Evolutionary conservation across 2,797 vertebrate genomes (phyloP).

Genomic region (Babyrousa celebensis): DNA sequence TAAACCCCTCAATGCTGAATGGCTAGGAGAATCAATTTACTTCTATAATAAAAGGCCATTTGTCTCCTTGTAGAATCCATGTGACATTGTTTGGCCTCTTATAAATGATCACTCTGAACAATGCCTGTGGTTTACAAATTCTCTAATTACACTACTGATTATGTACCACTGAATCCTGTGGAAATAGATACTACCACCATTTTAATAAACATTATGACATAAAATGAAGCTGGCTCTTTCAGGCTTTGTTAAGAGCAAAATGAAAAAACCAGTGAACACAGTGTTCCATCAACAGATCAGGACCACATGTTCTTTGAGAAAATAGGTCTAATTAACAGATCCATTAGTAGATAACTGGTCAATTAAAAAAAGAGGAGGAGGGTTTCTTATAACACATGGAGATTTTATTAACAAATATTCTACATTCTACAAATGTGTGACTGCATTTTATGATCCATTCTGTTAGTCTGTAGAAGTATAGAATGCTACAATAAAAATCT

Average conservation of each 20-base stretch:
- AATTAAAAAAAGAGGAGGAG: constrained; percentile 47
- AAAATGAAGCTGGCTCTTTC: constrained; percentile 74
- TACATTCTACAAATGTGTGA: background rate
- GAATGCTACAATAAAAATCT: constrained; percentile 60
- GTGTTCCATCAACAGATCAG: constrained; percentile 47
- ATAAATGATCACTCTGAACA: constrained; percentile 45
- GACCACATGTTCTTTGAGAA: constrained; percentile 59
- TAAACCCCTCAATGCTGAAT: constrained; percentile 70
- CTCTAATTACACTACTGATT: constrained; percentile 85
- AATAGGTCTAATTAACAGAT: constrained; percentile 83
- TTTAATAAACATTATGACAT: constrained; percentile 78
- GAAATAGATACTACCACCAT: constrained; percentile 59
- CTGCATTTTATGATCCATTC: constrained; percentile 18
- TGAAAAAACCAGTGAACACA: constrained; percentile 74
- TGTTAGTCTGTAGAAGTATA: constrained; percentile 6
- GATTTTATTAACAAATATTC: constrained; percentile 28
- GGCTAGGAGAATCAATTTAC: constrained; percentile 78
- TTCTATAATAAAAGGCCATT: constrained; percentile 73
- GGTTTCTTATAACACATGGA: background rate
- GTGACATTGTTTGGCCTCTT: constrained; percentile 17
- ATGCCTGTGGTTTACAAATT: constrained; percentile 85
- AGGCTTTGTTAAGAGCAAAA: constrained; percentile 80
- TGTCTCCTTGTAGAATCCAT: constrained; percentile 67
- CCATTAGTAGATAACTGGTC: constrained; percentile 74
- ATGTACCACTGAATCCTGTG: constrained; percentile 58